Evolutionary conservation across 37 sponge, comb jelly and placozoan genomes (phyloP).

Genomic region (Hexactinellida sp.): DNA sequence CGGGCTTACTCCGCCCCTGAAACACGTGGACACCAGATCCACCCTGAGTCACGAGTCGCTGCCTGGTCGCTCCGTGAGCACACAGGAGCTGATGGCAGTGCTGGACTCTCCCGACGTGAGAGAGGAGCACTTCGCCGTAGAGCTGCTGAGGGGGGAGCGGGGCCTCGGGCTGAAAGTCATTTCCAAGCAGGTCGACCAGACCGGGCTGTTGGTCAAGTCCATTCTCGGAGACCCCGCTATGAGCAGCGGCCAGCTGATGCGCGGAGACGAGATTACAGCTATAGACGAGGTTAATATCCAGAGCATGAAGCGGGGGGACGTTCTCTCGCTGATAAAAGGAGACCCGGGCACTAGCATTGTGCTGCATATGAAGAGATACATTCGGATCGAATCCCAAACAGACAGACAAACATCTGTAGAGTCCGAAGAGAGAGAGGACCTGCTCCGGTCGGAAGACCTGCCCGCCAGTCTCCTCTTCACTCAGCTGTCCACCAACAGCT

Average conservation of each 20-base stretch:
- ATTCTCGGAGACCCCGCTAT: conserved; percentile 1
- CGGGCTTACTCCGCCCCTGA: background rate
- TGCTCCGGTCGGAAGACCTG: background rate
- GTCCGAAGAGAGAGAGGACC: background rate
- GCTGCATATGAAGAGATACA: background rate
- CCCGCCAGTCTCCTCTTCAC: background rate
- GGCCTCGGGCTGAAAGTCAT: background rate
- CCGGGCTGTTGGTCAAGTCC: background rate
- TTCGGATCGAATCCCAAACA: background rate
- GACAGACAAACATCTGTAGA: background rate
- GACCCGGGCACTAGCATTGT: background rate
- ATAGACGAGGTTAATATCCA: background rate
- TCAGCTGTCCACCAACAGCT: conserved; percentile 12
- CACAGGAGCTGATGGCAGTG: background rate
- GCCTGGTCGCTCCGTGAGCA: background rate
- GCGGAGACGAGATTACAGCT: background rate
- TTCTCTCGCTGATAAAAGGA: background rate
- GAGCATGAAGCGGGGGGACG: background rate
- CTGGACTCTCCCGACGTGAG: background rate
- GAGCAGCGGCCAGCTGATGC: background rate
- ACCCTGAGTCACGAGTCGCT: background rate
- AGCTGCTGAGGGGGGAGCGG: background rate
- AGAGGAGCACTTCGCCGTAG: background rate
- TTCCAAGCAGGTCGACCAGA: background rate
- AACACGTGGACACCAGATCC: background rate